Percentiles rank a stretch among this genome's conserved stretches.
These are phyloP conservation scores for Brachycybe producta DNA, from an alignment of 2,888 invertebrate species.

Conservation along the genomic window DNA sequence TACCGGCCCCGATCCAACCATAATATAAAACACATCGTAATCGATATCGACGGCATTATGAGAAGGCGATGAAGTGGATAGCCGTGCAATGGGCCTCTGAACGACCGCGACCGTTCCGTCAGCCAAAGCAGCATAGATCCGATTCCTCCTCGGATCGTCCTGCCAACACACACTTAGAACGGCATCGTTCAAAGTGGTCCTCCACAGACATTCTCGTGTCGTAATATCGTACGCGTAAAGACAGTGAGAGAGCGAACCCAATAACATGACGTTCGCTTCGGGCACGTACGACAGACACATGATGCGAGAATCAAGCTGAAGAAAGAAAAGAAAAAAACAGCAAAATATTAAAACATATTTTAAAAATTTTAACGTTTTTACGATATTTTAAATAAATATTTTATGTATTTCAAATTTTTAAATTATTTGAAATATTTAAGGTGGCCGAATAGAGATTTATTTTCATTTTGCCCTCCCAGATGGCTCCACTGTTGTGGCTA, in stretches of 20 bases:
- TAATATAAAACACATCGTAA: slow-evolving; percentile 33
- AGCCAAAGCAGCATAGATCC: slow-evolving; percentile 38
- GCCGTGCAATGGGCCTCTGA: slow-evolving; percentile 27
- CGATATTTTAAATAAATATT: too few species aligned
- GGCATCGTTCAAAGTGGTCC: slow-evolving; percentile 37
- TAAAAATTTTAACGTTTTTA: neutral
- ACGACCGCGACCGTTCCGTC: slow-evolving; percentile 41
- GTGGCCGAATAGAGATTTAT: too few species aligned
- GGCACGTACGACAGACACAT: slow-evolving; percentile 34
- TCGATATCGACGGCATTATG: neutral
- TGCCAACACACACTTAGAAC: slow-evolving; percentile 34
- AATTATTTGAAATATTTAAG: too few species aligned
- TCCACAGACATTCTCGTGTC: slow-evolving; percentile 35
- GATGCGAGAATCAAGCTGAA: slow-evolving; percentile 37
- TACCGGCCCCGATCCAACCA: slow-evolving; percentile 38
- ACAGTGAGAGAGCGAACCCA: slow-evolving; percentile 37
- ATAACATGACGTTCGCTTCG: slow-evolving; percentile 30
- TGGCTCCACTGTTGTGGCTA: too few species aligned
- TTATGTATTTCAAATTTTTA: too few species aligned
- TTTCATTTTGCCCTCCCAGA: too few species aligned
- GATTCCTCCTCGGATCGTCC: slow-evolving; percentile 27
- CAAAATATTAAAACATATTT: neutral
- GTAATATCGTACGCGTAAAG: slow-evolving; percentile 32
- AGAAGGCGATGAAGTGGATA: neutral
- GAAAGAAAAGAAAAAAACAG: slow-evolving; percentile 7